Base-by-base conservation (phyloP, 2,888 invertebrate species). In the Petrolisthes manimaculis region DNA sequence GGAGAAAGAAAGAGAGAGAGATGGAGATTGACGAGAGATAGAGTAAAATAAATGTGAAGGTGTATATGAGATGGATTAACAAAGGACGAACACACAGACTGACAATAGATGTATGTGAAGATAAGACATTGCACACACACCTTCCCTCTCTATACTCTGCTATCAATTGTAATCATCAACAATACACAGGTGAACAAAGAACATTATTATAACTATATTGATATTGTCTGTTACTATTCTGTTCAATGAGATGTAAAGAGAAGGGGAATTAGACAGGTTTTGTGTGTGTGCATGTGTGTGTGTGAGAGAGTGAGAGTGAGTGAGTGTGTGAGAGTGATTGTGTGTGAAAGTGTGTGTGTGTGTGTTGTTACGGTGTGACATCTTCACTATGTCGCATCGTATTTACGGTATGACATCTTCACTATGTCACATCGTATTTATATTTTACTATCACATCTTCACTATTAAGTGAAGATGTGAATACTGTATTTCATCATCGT, bases 271-370 rank as follows among this genome's bases (percentile, higher is more conserved):
- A 3, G 18, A 18, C 12, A 67, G 18, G 3, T 12, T 14, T 24
- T 55, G 55, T 79, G 79, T 79, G 79, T 54, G 79, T 79, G 79
- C 4, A 55, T 54, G 79, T 54, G 55, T 54, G 55, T 79, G 79
- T 54, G 79, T 79, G 55, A 5, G 79, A 54, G 79, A 54, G 55
- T 54, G 80, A 56, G 80, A 5, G 9, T 24, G 78, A 37, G 8
- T 4, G 51, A 37, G 78, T 78, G 78, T 78, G 51, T 78, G 53
- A 6, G 5, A 14, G 78, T 18, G 78, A 12, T 51, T 51, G 78
- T 78, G 5, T 78, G 51, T 18, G 51, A 14, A 8, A 21, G 75
- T 51, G 51, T 51, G 51, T 51, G 18, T 18, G 4, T 4, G 0
- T 4, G 8, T 51, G 4, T 51, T 12, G 8, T 12, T 67, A 67